Percentiles rank a stretch among this genome's conserved stretches.
Conservation (phyloP, 2,113 vertebrate species). For the Colaptes auratus region DNA sequence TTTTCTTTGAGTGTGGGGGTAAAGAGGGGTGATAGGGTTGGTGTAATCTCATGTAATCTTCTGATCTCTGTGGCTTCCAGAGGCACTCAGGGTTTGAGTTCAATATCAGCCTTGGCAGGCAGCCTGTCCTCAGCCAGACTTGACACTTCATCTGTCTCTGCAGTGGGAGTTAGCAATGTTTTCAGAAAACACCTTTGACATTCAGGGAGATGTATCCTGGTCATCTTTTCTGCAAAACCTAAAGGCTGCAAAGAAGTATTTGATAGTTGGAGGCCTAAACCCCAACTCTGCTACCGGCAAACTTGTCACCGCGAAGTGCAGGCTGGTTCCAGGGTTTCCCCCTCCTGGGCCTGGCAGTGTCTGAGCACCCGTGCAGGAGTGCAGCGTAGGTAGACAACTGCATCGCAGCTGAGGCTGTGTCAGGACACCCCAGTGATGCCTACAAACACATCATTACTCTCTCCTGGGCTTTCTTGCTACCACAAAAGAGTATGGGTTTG, state of each 20-base stretch:
- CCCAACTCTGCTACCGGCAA: neutral
- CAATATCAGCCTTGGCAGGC: neutral
- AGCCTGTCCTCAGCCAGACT: neutral
- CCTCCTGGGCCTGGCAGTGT: neutral
- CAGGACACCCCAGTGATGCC: rapidly evolving
- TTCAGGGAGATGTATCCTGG: neutral
- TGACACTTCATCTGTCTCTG: rapidly evolving
- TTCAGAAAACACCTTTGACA: neutral
- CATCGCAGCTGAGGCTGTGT: neutral
- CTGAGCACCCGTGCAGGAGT: neutral
- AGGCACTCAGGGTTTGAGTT: neutral
- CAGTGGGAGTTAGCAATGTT: neutral
- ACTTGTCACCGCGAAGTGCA: rapidly evolving
- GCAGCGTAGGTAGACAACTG: rapidly evolving
- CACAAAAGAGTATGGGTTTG: neutral
- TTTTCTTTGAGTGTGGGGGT: too few species aligned
- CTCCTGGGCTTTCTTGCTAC: neutral
- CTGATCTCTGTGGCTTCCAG: neutral
- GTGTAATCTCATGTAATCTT: neutral
- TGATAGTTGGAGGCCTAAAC: neutral
- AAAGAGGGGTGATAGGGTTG: too few species aligned
- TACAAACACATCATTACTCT: rapidly evolving
- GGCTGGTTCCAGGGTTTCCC: neutral
- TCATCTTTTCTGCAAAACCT: neutral
- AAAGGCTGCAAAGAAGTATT: neutral